Evolutionary conservation across 1,140 invertebrate species (phyloP), one percentile per base, ranked within the genome.

Genomic region (Oncopodura yosiiana): DNA sequence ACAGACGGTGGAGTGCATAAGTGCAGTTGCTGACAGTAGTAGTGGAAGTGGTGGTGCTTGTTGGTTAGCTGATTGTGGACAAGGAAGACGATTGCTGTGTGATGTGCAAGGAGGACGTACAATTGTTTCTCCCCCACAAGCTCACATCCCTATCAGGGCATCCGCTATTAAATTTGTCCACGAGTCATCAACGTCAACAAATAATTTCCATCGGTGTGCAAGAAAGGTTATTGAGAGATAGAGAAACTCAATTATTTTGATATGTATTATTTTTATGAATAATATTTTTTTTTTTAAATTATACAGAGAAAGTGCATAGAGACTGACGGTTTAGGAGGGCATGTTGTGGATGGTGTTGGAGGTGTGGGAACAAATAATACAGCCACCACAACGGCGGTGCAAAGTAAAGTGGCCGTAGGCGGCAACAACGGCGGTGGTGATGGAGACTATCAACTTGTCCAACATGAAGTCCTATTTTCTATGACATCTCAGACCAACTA

Each of bases 381-480:
- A 39, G 57, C 72, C 65, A 68, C 73, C 72, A 79, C 78, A 71
- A 86, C 85, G 78, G 84, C 86, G 76, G 80, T 83, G 65, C 83
- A 82, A 73, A 83, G 81, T 73, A 84, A 85, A 71, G 73, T 73
- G 62, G 71, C 71, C 64, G 71, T 57, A 53, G 60, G 75, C 78
- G 74, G 82, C 70, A 78, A 83, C 67, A 37, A 69, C 71, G 77
- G 80, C 69, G 76, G 85, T 68, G 79, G 84, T 64, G 94, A 97
- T 74, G 94, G 94, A 39, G 94, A 97, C 75, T 97, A 97, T 74
- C 91, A 95, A 71, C 78, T 97, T 69, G 93, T 97, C 27, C 92
- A 97, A 73, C 94, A 98, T 74, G 94, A 97, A 74, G 93, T 95
- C 60, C 81, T 98, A 56, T 95, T 93, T 73, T 96, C 92, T 50